Evolutionary conservation across 2,797 vertebrate genomes (phyloP).

Genomic region (Brotula barbata): DNA sequence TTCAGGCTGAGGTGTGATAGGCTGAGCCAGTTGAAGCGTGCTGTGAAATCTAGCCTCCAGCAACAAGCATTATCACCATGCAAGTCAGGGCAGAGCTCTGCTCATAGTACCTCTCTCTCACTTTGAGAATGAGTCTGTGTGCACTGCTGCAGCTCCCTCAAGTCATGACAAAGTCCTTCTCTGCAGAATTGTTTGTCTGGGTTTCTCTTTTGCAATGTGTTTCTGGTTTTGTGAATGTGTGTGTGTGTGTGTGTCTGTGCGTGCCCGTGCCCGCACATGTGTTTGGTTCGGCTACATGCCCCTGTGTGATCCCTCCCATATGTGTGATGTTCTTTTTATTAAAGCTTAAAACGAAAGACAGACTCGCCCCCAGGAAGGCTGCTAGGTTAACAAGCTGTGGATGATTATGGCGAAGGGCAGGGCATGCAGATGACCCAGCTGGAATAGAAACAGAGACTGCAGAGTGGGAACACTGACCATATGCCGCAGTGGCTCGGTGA

Average conservation of each 20-base stretch:
- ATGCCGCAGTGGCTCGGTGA: slow-evolving; percentile 10
- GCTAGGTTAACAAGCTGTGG: slow-evolving; percentile 32
- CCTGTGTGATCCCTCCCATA: slow-evolving; percentile 26
- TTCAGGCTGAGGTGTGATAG: slow-evolving; percentile 70
- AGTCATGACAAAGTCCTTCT: slow-evolving; percentile 64
- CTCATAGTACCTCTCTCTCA: slow-evolving; percentile 52
- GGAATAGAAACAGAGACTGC: slow-evolving; percentile 11
- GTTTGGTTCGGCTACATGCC: background rate
- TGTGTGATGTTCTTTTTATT: slow-evolving; percentile 15
- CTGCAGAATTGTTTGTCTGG: slow-evolving; percentile 42
- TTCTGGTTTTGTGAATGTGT: slow-evolving; percentile 4
- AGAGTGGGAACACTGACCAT: slow-evolving; percentile 36
- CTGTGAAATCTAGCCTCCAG: slow-evolving; percentile 72
- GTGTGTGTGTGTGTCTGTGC: background rate
- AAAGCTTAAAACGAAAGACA: slow-evolving; percentile 21
- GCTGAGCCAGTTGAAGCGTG: slow-evolving; percentile 73
- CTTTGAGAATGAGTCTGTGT: slow-evolving; percentile 31
- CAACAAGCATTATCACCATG: slow-evolving; percentile 64
- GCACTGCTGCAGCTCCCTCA: slow-evolving; percentile 38
- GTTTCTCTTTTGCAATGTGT: slow-evolving; percentile 46
- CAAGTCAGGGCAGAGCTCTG: slow-evolving; percentile 76
- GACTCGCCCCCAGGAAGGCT: slow-evolving; percentile 26
- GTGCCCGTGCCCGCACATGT: background rate
- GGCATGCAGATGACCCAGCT: slow-evolving; percentile 24
- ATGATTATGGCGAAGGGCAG: slow-evolving; percentile 7